These are phyloP conservation scores for Falco punctatus DNA, from an alignment of 2,113 vertebrate species.

Conservation along the genomic window DNA sequence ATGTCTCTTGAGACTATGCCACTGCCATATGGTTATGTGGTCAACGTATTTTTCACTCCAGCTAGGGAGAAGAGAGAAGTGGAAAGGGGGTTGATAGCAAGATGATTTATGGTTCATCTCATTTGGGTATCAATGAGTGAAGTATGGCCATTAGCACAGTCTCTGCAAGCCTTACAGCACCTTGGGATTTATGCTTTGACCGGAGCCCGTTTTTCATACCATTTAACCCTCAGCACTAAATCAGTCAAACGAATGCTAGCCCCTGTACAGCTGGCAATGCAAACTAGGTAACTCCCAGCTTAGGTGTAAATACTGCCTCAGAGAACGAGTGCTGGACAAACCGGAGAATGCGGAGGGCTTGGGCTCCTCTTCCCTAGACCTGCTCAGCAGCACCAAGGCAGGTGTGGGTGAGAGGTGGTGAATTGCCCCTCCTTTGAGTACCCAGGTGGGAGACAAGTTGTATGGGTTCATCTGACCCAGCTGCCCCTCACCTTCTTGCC, in stretches of 20 bases:
- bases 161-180: neutral
- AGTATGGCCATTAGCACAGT: neutral
- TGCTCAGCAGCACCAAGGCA: neutral
- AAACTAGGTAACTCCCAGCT: neutral
- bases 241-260: neutral
- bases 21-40: neutral
- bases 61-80: neutral
- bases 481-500: neutral
- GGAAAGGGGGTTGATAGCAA: neutral
- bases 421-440: neutral
- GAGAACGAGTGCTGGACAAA: neutral
- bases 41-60: neutral
- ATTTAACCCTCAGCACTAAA: neutral
- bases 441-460: fast-evolving
- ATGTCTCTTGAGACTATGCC: neutral
- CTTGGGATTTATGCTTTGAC: fast-evolving
- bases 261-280: neutral
- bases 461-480: neutral
- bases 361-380: neutral
- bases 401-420: neutral
- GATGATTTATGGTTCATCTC: neutral
- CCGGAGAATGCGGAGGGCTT: neutral
- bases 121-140: neutral
- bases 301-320: neutral
- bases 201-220: neutral